phyloP scores from a whole-genome alignment of 2,888 invertebrate species.

The Helobdella robusta region DNA sequence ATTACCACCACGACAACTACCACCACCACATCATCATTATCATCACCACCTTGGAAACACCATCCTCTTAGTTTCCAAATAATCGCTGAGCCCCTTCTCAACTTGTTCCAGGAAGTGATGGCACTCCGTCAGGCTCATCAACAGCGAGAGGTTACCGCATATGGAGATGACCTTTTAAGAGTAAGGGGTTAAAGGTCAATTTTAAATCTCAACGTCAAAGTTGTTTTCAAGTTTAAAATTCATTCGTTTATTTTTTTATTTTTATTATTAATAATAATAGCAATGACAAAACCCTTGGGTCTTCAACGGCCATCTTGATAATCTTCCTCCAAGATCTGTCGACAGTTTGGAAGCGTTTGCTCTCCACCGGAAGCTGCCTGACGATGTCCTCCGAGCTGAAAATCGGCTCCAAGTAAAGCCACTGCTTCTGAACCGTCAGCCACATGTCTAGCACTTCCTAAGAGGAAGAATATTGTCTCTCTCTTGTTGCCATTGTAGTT shows the following conservation, averaged over 20 bases:
- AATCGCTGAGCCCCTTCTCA: slow-evolving; percentile 51
- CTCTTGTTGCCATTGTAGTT: too few relatives aligned
- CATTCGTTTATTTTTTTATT: neutral
- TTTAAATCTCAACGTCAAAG: neutral
- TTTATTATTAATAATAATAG: neutral
- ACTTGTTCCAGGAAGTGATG: slow-evolving; percentile 54
- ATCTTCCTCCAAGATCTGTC: slow-evolving; percentile 50
- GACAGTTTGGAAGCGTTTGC: slow-evolving; percentile 51
- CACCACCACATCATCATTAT: too few relatives aligned
- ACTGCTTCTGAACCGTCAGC: slow-evolving; percentile 49
- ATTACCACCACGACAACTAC: too few relatives aligned
- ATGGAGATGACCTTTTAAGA: slow-evolving; percentile 46
- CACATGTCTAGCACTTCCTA: slow-evolving; percentile 51
- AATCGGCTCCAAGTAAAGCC: slow-evolving; percentile 51
- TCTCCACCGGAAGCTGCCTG: slow-evolving; percentile 49
- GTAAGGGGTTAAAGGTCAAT: neutral
- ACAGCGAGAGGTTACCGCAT: slow-evolving; percentile 52
- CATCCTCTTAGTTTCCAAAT: slow-evolving; percentile 50
- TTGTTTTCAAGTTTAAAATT: neutral
- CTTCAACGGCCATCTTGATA: slow-evolving; percentile 61
- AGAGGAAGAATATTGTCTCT: too few relatives aligned
- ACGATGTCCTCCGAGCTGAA: slow-evolving; percentile 52
- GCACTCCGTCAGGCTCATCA: slow-evolving; percentile 64
- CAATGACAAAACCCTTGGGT: slow-evolving; percentile 57
- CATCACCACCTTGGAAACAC: slow-evolving; percentile 55